Evolutionary conservation across 2,113 vertebrate species (phyloP), one percentile per base, ranked within the genome.

Genomic region (Callipepla californica): DNA sequence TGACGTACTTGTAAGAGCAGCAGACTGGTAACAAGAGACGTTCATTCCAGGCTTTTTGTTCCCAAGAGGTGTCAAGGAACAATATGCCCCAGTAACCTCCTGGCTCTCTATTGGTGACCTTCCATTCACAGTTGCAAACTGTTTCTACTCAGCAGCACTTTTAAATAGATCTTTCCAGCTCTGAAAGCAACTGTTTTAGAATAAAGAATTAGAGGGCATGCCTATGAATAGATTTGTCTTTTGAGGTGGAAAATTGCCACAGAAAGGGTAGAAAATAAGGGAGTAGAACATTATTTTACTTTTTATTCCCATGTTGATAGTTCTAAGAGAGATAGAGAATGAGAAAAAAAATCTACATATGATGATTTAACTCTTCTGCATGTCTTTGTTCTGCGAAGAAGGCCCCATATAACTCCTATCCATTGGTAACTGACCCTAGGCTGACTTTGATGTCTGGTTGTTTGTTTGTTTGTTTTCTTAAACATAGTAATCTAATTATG

Each of bases 51-150:
- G 80, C 80, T 88, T 88, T 89, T 80, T 93, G 55, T 72, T 96
- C 76, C 69, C 76, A 51, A 77, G 76, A 94, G 82, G 85, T 94
- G 94, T 88, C 90, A 92, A 88, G 61, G 94, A 96, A 95, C 94
- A 94, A 86, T 83, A 70, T 83, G 94, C 79, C 93, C 92, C 68
- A 74, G 85, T 96, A 96, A 93, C 94, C 72, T 88, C 80, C 73
- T 13, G 50, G 72, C 58, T 92, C 59, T 90, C 82, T 90, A 90
- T 67, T 83, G 82, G 2, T 95, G 92, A 94, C 90, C 93, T 95
- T 80, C 82, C 57, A 69, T 96, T 96, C 90, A 2, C 83, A 85
- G 73, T 90, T 90, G 68, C 20, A 20, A 88, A 96, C 65, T 59
- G 34, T 90, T 92, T 93, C 80, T 93, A 47, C 42, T 94, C 87